Evolutionary conservation across 2,888 invertebrate species (phyloP).

Genomic region (Leucophenga maculata): DNA sequence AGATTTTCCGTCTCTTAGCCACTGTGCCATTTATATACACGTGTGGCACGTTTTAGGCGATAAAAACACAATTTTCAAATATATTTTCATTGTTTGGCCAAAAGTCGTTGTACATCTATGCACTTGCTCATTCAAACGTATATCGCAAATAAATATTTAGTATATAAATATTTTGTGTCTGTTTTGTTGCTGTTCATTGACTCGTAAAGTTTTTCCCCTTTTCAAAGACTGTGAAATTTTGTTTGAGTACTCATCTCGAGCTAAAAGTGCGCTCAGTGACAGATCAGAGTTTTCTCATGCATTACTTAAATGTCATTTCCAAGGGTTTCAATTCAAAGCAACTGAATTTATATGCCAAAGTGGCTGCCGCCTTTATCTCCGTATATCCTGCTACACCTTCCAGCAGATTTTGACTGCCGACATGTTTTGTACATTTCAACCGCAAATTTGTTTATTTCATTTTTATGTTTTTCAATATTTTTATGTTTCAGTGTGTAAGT

Average conservation of each 20-base stretch:
- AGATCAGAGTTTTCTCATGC: no score
- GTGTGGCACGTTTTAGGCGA: neutral
- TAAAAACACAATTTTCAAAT: neutral
- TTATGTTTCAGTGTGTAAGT: neutral
- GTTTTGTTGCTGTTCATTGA: neutral
- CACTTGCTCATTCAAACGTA: no score
- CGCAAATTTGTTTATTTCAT: neutral
- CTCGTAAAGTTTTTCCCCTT: neutral
- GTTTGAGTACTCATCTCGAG: no score
- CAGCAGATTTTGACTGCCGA: neutral
- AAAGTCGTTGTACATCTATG: neutral
- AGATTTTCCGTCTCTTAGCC: no score
- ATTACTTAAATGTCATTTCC: no score
- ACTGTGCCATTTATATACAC: neutral
- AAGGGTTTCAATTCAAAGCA: no score
- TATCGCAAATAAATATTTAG: no score
- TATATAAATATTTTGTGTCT: neutral
- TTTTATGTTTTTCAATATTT: neutral
- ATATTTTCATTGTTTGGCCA: neutral
- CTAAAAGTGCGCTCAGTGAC: no score
- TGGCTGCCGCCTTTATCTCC: no score
- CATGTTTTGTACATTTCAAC: constrained; percentile 1
- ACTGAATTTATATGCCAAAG: no score
- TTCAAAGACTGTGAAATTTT: no score
- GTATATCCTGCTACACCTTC: neutral